Conservation (phyloP, 2,797 vertebrate genomes). For the Acanthornis magna region DNA sequence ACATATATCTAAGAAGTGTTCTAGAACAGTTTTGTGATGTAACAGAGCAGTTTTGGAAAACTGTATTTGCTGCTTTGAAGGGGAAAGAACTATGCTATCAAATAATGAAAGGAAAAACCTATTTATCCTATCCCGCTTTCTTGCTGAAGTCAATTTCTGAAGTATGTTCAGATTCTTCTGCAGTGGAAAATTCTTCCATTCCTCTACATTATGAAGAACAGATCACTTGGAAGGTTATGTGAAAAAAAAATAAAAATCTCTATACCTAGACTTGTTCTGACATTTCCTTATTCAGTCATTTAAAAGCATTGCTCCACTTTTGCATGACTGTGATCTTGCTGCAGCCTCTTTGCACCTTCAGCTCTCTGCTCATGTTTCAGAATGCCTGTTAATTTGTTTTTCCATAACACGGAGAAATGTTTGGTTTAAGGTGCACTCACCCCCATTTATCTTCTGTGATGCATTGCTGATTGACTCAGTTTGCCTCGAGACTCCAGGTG, state of each 20-base stretch:
- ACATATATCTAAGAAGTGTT: neutral
- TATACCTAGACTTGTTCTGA: neutral
- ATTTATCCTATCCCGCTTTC: neutral
- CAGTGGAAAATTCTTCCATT: neutral
- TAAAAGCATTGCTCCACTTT: neutral
- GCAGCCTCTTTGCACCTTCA: neutral
- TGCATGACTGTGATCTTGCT: fast-evolving
- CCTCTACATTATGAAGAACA: neutral
- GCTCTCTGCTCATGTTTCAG: neutral
- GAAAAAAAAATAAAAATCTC: neutral
- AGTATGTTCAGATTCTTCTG: neutral
- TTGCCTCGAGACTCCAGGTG: neutral
- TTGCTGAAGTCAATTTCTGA: neutral
- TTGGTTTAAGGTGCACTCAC: neutral
- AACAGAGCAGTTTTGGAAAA: neutral
- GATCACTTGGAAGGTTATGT: neutral
- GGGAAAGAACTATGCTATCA: neutral
- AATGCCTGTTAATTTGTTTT: neutral
- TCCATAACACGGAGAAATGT: neutral
- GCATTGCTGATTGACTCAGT: neutral
- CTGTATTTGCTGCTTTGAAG: neutral
- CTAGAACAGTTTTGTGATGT: neutral
- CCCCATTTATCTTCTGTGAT: neutral
- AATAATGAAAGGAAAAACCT: neutral
- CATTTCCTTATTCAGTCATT: neutral